Evolutionary conservation across 2,797 vertebrate species (phyloP), one percentile per base, ranked within the genome.

Genomic region (Poecilia gillii): DNA sequence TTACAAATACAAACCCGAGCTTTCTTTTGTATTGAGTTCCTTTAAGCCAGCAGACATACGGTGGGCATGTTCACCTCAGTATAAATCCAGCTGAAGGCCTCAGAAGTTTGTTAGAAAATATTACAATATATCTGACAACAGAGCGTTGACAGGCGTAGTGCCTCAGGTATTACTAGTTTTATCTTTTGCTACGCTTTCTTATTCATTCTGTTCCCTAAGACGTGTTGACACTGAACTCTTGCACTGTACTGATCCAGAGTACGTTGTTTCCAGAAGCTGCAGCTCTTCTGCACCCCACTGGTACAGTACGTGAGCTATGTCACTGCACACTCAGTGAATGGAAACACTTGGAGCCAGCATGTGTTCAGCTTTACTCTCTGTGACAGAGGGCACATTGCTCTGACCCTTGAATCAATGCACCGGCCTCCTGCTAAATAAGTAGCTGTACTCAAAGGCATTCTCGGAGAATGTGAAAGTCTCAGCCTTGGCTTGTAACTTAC

Each of bases 241-340:
- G 25, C 36, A 39, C 23, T 57, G 13, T 74, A 49, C 25, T 46
- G 18, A 46, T 13, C 46, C 71, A 77, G 72, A 72, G 72, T 1
- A 0, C 81, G 14, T 62, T 75, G 72, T 74, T 76, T 81, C 74
- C 59, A 81, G 72, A 77, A 55, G 7, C 4, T 80, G 73, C 77
- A 82, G 78, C 73, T 74, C 28, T 53, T 59, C 62, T 49, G 47
- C 0, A 12, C 23, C 20, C 74, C 59, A 7, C 72, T 7, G 41
- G 78, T 71, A 55, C 81, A 81, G 77, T 78, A 79, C 46, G 25
- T 87, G 75, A 86, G 76, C 14, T 81, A 76, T 89, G 76, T 59
- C 79, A 82, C 74, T 33, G 73, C 23, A 70, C 79, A 73, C 70
- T 73, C 25, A 33, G 36, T 78, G 82, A 88, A 76, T 84, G 83